Evolutionary conservation across 2,797 vertebrate genomes (phyloP), one percentile per base, ranked within the genome.

Genomic region (Mus caroli): DNA sequence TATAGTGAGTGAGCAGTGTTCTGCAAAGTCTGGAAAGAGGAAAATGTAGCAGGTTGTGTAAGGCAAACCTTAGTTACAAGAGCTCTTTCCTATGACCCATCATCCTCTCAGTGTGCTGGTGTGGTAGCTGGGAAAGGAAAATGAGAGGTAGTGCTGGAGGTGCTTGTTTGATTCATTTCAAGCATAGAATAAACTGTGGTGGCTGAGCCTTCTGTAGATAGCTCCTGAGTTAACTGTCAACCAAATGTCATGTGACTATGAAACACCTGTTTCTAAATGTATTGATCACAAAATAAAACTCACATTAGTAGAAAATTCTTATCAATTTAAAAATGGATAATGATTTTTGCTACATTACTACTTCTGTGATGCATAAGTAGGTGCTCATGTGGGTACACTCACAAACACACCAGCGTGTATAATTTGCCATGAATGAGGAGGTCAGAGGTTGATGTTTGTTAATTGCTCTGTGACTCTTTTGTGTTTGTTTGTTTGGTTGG

Each of bases 291-390:
- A 71, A 64, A 62, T 71, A 58, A 78, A 83, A 90, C 11, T 31
- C 43, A 10, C 50, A 50, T 50, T 10, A 50, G 82, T 64, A 90
- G 37, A 75, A 97, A 79, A 94, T 79, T 19, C 3, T 50, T 80
- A 86, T 96, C 93, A 95, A 84, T 88, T 92, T 91, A 92, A 56
- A 97, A 60, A 80, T 62, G 64, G 54, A 96, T 94, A 95, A 94
- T 87, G 28, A 13, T 37, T 52, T 40, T 82, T 85, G 93, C 93
- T 78, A 34, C 15, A 71, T n/a, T 8, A 26, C 26, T 52, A 71
- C 28, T 71, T 28, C 50, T 76, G 28, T 34, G 28, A 60, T 26
- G 1, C 3, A 34, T 22, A 75, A 4, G 26, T 34, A 22, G 58
- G 52, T 76, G 17, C 60, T 34, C 17, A 43, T 60, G 37, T 40